Base-by-base conservation (phyloP, 2,888 invertebrate species). In the Opisthograptis luteolata region DNA sequence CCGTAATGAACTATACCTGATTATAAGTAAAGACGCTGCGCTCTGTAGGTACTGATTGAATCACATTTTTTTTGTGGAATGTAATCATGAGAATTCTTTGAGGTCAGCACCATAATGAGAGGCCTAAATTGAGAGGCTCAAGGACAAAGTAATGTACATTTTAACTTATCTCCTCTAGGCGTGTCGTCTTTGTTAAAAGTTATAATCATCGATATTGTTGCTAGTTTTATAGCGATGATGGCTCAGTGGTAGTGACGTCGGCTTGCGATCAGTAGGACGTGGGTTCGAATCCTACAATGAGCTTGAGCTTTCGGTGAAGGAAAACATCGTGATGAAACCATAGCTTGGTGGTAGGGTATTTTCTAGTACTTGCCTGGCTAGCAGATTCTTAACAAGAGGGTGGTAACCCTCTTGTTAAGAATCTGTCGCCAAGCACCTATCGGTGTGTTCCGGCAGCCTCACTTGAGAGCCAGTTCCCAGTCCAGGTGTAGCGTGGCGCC, bases 1-100 rank as follows among this genome's bases (percentile, higher is more conserved):
- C 64, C 60, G 62, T 62, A 62, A 54, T 37, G 41, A 28, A 32
- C 24, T 36, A 9, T 42, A 41, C 17, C 28, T 10, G 44, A 41
- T 46, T 13, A 24, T 34, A 45, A 25, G 31, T 50, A 57, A 55
- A 55, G 53, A 54, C 42, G 39, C 37, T 25, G 44, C 48, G 62
- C 19, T 17, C 1, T 19, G 14, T 36, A 25, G 48, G 50, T 46
- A 34, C 49, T 64, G 62, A 64, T 57, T 64, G 62, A 62, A 66
- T 52, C 55, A 34, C 14, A 27, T 62, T 64, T 64, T 64, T 64
- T 66, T 64, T 58, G 47, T 61, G 39, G 9, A 37, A 41, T 45
- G 44, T 52, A 46, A 53, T 62, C 46, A 56, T 49, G 52, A 61
- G 50, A 55, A 49, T 45, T 40, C 19, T 55, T 44, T 46, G 41